These are phyloP conservation scores for Anastrepha ludens DNA, from an alignment of 1,140 invertebrate species.

Conservation along the genomic window DNA sequence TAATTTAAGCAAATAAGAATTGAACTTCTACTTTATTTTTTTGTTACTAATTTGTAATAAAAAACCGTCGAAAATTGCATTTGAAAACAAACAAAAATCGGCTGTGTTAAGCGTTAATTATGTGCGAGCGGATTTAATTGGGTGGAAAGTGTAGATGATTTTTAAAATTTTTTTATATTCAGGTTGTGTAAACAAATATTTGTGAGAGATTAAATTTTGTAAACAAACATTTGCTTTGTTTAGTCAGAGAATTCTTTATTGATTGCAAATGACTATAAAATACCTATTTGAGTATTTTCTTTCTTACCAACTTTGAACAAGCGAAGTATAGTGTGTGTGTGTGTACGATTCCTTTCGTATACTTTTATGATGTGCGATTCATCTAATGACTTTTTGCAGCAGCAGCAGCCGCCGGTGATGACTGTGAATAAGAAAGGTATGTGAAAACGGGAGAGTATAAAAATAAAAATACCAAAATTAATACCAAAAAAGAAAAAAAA, in stretches of 20 bases:
- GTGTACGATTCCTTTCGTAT: not conserved
- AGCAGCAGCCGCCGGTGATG: not conserved
- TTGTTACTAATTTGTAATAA: not conserved
- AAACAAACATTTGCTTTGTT: not conserved
- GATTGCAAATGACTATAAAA: not conserved
- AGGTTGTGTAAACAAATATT: not conserved
- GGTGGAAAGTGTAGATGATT: not conserved
- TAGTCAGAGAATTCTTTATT: not conserved
- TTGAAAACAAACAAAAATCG: not conserved
- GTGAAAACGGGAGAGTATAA: not conserved
- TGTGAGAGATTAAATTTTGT: not conserved
- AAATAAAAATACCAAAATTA: too few relatives aligned
- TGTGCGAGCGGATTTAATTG: not conserved
- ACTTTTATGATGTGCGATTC: not conserved
- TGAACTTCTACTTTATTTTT: not conserved
- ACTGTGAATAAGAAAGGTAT: not conserved
- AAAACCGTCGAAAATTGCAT: not conserved
- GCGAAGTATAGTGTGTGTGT: not conserved
- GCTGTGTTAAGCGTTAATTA: not conserved
- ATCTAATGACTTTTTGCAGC: not conserved
- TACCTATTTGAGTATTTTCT: not conserved
- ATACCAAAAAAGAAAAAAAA: not conserved
- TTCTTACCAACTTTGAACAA: not conserved
- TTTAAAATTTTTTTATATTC: too few relatives aligned
- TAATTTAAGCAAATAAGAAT: conserved; percentile 5